A percentile compares a stretch with the other conserved stretches of the same genome.
Conservation (phyloP, 1,140 invertebrate species). For the Pomacea maculata region DNA sequence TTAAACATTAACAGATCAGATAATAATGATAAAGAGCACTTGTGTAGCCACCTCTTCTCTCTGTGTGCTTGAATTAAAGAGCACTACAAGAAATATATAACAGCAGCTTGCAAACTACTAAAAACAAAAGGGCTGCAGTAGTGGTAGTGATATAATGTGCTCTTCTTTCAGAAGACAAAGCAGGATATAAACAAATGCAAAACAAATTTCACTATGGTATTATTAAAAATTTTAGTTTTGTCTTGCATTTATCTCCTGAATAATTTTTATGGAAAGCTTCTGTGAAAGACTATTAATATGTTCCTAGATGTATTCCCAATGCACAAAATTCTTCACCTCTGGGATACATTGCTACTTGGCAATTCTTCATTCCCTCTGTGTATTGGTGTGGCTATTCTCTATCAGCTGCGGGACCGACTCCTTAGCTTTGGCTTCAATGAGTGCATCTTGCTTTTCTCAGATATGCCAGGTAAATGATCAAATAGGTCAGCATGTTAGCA, state of each 20-base stretch:
- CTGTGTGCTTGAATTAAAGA: too few species aligned
- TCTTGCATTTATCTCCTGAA: neutral
- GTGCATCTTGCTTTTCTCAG: conserved; percentile 95
- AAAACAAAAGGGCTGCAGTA: too few species aligned
- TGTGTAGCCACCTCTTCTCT: too few species aligned
- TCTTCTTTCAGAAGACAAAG: neutral
- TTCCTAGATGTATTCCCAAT: conserved; percentile 93
- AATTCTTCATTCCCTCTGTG: conserved; percentile 94
- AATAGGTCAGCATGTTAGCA: too few species aligned
- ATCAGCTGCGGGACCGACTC: conserved; percentile 85
- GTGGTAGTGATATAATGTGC: too few species aligned
- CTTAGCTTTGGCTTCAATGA: conserved; percentile 95
- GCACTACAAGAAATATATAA: too few species aligned
- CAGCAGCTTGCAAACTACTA: too few species aligned
- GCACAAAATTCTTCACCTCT: conserved; percentile 97
- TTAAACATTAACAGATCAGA: too few species aligned
- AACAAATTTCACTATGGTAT: neutral
- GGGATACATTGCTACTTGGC: conserved; percentile 95
- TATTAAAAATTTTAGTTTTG: neutral
- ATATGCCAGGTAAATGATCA: conserved; percentile 78
- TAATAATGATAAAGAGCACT: too few species aligned
- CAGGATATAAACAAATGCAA: neutral
- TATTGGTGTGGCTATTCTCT: conserved; percentile 92
- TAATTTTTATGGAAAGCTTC: neutral
- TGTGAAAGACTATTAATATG: conserved; percentile 7